A percentile compares a stretch with the other conserved stretches of the same genome.
These are phyloP conservation scores for Oreotrochilus melanogaster DNA, from an alignment of 2,113 vertebrate species.

Conservation along the genomic window DNA sequence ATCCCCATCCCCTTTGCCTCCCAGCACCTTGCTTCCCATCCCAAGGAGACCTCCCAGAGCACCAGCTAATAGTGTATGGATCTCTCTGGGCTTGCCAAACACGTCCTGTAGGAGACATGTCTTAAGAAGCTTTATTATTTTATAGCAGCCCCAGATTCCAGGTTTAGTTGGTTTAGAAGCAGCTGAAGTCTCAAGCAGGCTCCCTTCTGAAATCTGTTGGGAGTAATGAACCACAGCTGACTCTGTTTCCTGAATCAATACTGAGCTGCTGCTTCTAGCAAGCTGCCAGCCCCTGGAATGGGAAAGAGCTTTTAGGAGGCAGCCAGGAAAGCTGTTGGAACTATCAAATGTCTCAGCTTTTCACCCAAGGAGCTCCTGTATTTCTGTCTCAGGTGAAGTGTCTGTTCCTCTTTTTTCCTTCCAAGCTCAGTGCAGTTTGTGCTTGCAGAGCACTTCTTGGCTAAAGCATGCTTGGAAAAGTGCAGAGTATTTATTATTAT, in stretches of 20 bases:
- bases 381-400: background rate
- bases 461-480: conserved; percentile 37
- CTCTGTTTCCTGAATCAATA: conserved; percentile 11
- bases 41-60: background rate
- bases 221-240: conserved; percentile 48
- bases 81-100: background rate
- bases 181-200: conserved; percentile 40
- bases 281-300: conserved; percentile 8
- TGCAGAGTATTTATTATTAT: conserved; percentile 64
- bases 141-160: background rate
- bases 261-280: conserved; percentile 7
- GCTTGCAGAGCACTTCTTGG: background rate
- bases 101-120: background rate
- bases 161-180: conserved; percentile 33
- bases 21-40: background rate
- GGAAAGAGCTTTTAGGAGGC: background rate
- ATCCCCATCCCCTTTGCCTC: background rate
- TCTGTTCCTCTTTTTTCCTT: background rate
- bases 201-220: conserved; percentile 24
- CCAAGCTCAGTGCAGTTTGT: background rate
- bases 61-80: background rate
- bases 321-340: background rate
- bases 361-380: background rate
- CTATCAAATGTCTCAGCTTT: background rate
- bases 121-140: background rate